A percentile compares a stretch with the other conserved stretches of the same genome.
Evolutionary conservation across 1,140 invertebrate genomes (phyloP).

Genomic region (Musca domestica): DNA sequence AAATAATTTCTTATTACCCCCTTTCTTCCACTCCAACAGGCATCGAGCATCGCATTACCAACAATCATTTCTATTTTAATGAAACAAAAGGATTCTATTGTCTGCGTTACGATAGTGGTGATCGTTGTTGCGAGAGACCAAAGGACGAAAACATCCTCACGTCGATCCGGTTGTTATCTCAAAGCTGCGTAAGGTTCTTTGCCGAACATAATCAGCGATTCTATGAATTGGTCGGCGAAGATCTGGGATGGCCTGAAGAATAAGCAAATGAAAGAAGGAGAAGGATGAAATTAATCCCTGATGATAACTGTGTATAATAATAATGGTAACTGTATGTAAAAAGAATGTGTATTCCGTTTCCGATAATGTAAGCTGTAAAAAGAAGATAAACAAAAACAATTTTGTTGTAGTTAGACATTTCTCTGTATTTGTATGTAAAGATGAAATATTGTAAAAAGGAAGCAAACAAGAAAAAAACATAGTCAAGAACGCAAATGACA

Average conservation of each 20-base stretch:
- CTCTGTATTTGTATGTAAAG: no score
- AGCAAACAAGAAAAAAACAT: no score
- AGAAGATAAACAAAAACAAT: no score
- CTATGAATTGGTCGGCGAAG: conserved; percentile 88
- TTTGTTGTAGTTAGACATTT: no score
- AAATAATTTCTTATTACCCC: no score
- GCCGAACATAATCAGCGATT: conserved; percentile 93
- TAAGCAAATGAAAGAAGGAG: conserved; percentile 27
- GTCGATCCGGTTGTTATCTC: conserved; percentile 81
- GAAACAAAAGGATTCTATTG: conserved; percentile 97
- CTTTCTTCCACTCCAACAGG: conserved; percentile 29
- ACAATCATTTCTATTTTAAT: conserved; percentile 95
- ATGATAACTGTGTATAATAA: not conserved
- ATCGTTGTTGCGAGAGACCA: conserved; percentile 91
- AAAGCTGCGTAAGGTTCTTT: conserved; percentile 88
- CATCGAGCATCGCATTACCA: conserved; percentile 65
- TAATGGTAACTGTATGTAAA: not conserved
- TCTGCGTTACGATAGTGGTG: conserved; percentile 78
- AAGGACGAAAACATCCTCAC: conserved; percentile 88
- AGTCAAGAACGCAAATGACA: no score
- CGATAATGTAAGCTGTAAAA: no score
- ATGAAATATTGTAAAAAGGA: no score
- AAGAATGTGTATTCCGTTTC: no score
- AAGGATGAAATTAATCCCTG: not conserved
- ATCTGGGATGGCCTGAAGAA: conserved; percentile 67